A percentile compares a stretch with the other conserved stretches of the same genome.
These are phyloP conservation scores for Apis cerana DNA, from an alignment of 1,140 invertebrate species.

Conservation along the genomic window DNA sequence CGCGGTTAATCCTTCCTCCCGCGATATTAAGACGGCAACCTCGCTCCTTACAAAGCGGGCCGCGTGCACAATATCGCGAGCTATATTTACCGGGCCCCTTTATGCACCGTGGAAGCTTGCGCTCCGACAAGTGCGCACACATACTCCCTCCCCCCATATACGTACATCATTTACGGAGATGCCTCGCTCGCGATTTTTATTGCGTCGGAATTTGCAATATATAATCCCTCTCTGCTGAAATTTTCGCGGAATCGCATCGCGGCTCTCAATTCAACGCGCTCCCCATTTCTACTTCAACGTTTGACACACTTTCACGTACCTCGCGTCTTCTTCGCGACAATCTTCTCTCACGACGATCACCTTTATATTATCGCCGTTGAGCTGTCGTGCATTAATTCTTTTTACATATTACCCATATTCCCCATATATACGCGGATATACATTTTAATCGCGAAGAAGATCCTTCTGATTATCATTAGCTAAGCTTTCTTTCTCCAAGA, in stretches of 20 bases:
- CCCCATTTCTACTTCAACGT: not conserved
- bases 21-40: constrained; percentile 71
- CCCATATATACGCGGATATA: no score
- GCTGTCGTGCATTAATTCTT: not conserved
- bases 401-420: not conserved
- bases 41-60: constrained; percentile 56
- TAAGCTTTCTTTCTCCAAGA: no score
- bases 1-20: constrained; percentile 68
- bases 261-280: not conserved
- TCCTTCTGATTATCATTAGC: no score
- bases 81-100: constrained; percentile 59
- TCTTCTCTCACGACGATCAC: not conserved
- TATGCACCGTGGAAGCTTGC: constrained; percentile 56
- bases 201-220: constrained; percentile 17
- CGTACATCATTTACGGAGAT: constrained; percentile 54
- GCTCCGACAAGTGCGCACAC: constrained; percentile 23
- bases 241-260: constrained; percentile 8
- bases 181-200: constrained; percentile 36
- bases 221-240: constrained; percentile 1
- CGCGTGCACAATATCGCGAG: constrained; percentile 62
- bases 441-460: no score
- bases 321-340: not conserved
- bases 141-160: not conserved
- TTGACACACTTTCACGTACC: not conserved
- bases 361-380: not conserved